These are phyloP conservation scores for Synanceia verrucosa DNA, from an alignment of 2,797 vertebrate genomes.

Conservation along the genomic window DNA sequence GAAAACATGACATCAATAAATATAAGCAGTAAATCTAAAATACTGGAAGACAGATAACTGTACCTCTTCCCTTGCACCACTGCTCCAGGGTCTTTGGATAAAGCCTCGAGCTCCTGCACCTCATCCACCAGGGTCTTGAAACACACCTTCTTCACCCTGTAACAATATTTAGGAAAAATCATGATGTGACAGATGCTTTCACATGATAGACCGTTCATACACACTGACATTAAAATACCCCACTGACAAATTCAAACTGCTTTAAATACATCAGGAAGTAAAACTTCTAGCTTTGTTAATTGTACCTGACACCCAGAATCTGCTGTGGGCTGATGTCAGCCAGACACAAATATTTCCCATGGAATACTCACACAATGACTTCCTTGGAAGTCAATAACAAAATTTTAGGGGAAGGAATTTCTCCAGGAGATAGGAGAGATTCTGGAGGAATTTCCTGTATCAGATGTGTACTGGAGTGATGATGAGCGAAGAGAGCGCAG, in stretches of 20 bases:
- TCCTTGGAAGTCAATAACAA: conserved; percentile 2
- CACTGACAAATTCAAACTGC: neutral
- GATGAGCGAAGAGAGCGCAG: conserved; percentile 46
- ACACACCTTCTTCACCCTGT: conserved; percentile 90
- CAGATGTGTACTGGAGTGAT: conserved; percentile 42
- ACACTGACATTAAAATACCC: neutral
- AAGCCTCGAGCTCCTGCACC: conserved; percentile 96
- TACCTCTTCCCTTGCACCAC: conserved; percentile 98
- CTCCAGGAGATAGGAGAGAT: conserved; percentile 40
- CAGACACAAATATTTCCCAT: conserved; percentile 32
- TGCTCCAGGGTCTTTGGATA: conserved; percentile 95
- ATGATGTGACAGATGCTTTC: conserved; percentile 13
- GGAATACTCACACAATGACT: conserved; percentile 13
- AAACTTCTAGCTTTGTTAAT: conserved; percentile 23
- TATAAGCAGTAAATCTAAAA: neutral
- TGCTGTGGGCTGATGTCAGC: conserved; percentile 32
- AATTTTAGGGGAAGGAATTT: conserved; percentile 20
- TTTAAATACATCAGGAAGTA: conserved; percentile 1
- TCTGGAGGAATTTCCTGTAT: conserved; percentile 50
- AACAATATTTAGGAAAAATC: neutral
- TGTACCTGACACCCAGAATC: conserved; percentile 30
- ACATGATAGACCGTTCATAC: neutral
- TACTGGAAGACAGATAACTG: neutral
- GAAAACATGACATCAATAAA: neutral
- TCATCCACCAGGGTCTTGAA: conserved; percentile 98